Base-by-base conservation (phyloP, 1,140 invertebrate genomes). In the Zaprionus capensis region DNA sequence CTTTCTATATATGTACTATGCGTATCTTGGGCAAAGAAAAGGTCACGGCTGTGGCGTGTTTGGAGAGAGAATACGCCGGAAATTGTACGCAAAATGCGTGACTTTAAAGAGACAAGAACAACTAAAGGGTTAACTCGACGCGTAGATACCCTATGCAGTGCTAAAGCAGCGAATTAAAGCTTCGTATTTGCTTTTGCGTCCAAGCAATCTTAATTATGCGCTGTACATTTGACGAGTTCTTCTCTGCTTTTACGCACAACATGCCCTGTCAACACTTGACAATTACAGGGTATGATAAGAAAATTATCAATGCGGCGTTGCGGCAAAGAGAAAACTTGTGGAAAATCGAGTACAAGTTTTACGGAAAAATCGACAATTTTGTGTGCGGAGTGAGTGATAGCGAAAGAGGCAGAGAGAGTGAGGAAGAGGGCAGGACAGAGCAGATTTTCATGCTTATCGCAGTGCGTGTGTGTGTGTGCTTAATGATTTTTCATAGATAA, bases 401-500 rank as follows among this genome's bases (percentile, higher is more conserved):
- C 14, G 49, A 51, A 34, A 14, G 41, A 51, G 44, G 1, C n/a
- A n/a, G 2, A 6, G 14, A 12, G 5, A 5, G 14, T 15, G 49
- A 62, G 26, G 57, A 41, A 71, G 34, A 46, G 34, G n/a, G 71
- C 64, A 78, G 65, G 71, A 41, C 38, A 56, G 44, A 63, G 51
- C 61, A 53, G 72, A 78, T 78, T 78, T 82, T 79, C 49, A 71
- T 71, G 80, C 80, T 82, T 82, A 82, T 82, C 80, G 41, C 5
- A 5, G 26, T 58, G 31, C 58, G 68, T 64, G 20, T 17, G 53
- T 76, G 65, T 69, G 71, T 82, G 70, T 82, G 62, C 69, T 82
- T 80, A 73, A 77, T 79, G 81, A 83, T 83, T 83, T 83, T 72
- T 56, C 81, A 62, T 15, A 75, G 77, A 76, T 83, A 83, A 83